Percentiles rank a stretch among this genome's conserved stretches.
phyloP scores from a whole-genome alignment of 2,113 vertebrate genomes.

The Pyxicephalus adspersus region DNA sequence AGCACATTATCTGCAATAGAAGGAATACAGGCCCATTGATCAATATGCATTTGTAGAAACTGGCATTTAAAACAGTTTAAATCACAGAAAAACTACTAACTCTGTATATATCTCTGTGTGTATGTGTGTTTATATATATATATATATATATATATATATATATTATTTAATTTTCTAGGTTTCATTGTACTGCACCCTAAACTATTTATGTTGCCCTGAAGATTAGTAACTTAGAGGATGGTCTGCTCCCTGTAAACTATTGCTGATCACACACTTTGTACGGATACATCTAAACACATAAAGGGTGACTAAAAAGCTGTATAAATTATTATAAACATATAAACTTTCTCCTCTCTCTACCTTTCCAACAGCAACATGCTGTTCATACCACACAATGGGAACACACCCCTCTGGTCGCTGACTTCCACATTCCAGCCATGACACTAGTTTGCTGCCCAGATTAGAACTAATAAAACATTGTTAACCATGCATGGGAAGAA shows the following conservation, averaged over 20 bases:
- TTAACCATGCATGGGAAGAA: background rate
- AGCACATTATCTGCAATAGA: too few species aligned
- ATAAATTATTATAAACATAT: background rate
- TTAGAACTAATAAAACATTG: background rate
- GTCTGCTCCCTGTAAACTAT: background rate
- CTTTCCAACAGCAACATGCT: conserved; percentile 22
- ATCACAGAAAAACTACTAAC: too few species aligned
- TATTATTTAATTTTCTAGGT: too few species aligned
- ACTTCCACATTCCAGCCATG: conserved; percentile 24
- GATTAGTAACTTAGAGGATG: too few species aligned
- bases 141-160: too few species aligned
- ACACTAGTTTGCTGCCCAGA: background rate
- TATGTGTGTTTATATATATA: too few species aligned
- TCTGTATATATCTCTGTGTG: too few species aligned
- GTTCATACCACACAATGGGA: conserved; percentile 26
- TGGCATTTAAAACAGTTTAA: too few species aligned
- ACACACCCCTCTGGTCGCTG: conserved; percentile 31
- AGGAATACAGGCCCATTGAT: too few species aligned
- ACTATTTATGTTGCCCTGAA: too few species aligned
- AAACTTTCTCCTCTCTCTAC: background rate
- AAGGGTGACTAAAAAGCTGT: background rate
- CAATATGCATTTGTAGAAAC: too few species aligned
- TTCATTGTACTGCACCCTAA: too few species aligned
- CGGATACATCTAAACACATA: background rate
- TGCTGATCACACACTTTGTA: background rate